Evolutionary conservation across 1,140 invertebrate genomes (phyloP).

Genomic region (Bombus superbus): DNA sequence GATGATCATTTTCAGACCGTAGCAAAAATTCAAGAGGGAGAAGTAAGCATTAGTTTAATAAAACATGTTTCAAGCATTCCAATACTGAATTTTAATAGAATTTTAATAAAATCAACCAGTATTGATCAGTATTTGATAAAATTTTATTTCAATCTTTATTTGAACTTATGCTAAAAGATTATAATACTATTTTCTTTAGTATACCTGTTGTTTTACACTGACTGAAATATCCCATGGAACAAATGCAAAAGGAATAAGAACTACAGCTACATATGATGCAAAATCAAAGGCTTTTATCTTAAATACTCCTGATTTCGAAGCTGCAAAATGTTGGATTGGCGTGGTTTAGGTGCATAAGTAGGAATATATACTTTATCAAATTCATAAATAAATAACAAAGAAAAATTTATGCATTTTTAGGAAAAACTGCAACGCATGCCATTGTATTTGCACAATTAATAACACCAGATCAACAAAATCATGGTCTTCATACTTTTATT

Average conservation of each 20-base stretch:
- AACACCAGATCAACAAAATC: constrained; percentile 88
- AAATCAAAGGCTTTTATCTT: constrained; percentile 92
- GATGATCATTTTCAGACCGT: constrained; percentile 89
- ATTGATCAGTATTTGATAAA: neutral
- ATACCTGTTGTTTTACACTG: constrained; percentile 92
- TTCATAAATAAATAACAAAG: neutral
- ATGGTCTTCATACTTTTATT: constrained; percentile 94
- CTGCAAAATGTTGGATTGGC: constrained; percentile 98
- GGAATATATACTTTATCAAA: neutral
- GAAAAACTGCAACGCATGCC: constrained; percentile 93
- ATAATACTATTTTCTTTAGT: constrained; percentile 76
- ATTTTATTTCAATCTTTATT: neutral
- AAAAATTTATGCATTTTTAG: constrained; percentile 78
- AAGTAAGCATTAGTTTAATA: constrained; percentile 82
- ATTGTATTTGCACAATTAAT: constrained; percentile 94
- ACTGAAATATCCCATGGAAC: constrained; percentile 97
- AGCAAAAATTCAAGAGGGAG: constrained; percentile 86
- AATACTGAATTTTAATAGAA: constrained; percentile 28
- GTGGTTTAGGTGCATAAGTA: constrained; percentile 88
- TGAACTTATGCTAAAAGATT: neutral
- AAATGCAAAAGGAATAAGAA: constrained; percentile 95
- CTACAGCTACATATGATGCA: constrained; percentile 93
- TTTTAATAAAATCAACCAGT: neutral
- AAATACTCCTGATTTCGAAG: constrained; percentile 96
- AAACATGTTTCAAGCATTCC: constrained; percentile 31